Conservation (phyloP, 2,797 vertebrate genomes). For the Chloroceryle inda region DNA sequence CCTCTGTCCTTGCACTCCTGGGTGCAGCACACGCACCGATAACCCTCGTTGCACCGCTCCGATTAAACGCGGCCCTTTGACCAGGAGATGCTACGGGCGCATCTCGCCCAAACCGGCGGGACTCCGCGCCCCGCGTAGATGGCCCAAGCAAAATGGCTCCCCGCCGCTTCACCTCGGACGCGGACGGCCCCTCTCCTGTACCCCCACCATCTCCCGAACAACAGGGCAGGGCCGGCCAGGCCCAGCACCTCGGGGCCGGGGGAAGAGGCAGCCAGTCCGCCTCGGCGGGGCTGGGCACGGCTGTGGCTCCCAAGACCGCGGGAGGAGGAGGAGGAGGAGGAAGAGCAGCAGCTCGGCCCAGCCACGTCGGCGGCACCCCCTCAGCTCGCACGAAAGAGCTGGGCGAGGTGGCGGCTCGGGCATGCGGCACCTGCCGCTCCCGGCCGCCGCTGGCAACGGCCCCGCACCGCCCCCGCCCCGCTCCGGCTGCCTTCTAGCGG, state of each 20-base stretch:
- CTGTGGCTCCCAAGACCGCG: background rate
- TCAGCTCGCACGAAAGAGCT: background rate
- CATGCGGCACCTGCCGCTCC: background rate
- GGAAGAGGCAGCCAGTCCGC: background rate
- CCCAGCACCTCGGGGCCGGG: background rate
- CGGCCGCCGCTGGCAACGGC: rapidly evolving
- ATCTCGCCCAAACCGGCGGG: background rate
- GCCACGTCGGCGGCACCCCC: background rate
- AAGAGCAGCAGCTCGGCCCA: background rate
- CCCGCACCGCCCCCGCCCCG: too few relatives aligned
- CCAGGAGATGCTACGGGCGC: rapidly evolving
- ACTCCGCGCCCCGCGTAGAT: too few relatives aligned
- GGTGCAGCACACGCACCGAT: rapidly evolving
- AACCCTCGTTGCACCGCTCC: rapidly evolving
- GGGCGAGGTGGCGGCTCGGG: rapidly evolving
- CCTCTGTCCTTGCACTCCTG: rapidly evolving
- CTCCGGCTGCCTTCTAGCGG: background rate
- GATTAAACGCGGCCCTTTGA: background rate
- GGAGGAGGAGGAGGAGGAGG: background rate
- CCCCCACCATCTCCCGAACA: background rate
- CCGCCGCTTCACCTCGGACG: too few relatives aligned
- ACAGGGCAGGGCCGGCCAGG: background rate
- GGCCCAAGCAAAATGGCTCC: background rate
- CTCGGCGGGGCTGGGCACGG: background rate
- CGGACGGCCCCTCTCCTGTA: background rate